Base-by-base conservation (phyloP, 1,140 invertebrate species). In the Calycopis cecrops region DNA sequence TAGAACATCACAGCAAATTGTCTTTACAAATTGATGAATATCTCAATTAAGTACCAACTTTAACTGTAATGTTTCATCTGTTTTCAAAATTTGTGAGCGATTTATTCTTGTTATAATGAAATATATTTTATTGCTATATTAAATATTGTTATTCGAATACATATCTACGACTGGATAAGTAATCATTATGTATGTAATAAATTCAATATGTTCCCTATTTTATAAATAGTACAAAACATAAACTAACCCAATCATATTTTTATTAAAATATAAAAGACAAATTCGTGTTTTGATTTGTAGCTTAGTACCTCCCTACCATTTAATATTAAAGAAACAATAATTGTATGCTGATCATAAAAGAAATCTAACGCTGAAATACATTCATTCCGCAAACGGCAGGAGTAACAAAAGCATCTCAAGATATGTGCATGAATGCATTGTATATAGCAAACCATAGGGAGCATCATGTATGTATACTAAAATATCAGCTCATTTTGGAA, bases 271-370 rank as follows among this genome's bases (percentile, higher is more conserved):
- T 83, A 82, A 86, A 83, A 86, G 79, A 82, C 71, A 73, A 73
- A 83, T 67, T 55, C 72, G 80, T 84, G 76, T 85, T 86, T 85
- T 86, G 79, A 86, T 86, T 86, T 71, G 83, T 86, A 86, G 83
- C 59, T 67, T 86, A 86, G 83, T 72, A 82, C 83, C 83, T 80
- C 55, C 71, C 74, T 60, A 53, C 66, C 62, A 72, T 70, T 62
- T 57, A 42, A 37, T 21, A 40, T 42, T 11, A 42, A 54, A 60
- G 49, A 57, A 33, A 0, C 49, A 53, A 54, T 48, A 35, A 52
- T 40, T 51, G 21, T 28, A 28, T 28, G 37, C 47, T 50, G 55
- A 53, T 55, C 59, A 52, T 61, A 10, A 59, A n/a, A 21, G 47
- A 55, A 62, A 52, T 16, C 40, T 44, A 44, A 44, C 40, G 40